phyloP scores from a whole-genome alignment of 2,797 vertebrate species.

The Lepidocolaptes lacrymiger region DNA sequence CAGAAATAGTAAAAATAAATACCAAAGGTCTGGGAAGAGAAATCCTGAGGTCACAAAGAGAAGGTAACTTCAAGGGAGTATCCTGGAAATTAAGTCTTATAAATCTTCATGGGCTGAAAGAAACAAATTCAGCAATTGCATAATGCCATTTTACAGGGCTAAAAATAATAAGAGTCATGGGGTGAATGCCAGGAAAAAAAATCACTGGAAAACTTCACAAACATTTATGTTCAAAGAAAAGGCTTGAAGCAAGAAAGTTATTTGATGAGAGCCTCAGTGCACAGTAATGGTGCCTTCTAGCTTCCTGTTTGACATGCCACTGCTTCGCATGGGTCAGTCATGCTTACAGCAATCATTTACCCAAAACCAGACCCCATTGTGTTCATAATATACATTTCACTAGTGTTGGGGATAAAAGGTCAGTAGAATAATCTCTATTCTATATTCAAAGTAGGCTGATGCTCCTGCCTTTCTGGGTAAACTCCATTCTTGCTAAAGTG shows the following conservation, averaged over 20 bases:
- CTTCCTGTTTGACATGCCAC: background rate
- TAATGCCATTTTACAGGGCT: conserved; percentile 68
- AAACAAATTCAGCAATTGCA: conserved; percentile 65
- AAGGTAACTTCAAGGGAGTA: conserved; percentile 68
- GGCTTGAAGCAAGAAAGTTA: conserved; percentile 6
- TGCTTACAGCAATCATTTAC: background rate
- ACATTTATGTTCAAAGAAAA: conserved; percentile 57
- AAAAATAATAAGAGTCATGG: conserved; percentile 60
- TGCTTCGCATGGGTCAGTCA: background rate
- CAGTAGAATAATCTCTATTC: background rate
- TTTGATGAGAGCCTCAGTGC: background rate
- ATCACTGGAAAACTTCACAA: conserved; percentile 53
- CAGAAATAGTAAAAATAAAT: conserved; percentile 65
- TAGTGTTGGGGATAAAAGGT: background rate
- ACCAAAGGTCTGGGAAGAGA: conserved; percentile 58
- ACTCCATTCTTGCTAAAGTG: background rate
- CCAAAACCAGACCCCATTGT: background rate
- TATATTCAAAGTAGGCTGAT: conserved; percentile 1
- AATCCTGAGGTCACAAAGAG: conserved; percentile 63
- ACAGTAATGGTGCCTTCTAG: background rate
- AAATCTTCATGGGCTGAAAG: conserved; percentile 61
- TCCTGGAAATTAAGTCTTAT: conserved; percentile 64
- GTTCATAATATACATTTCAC: background rate
- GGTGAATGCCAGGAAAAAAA: conserved; percentile 65
- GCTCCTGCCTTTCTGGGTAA: background rate